phyloP scores from a whole-genome alignment of 2,888 invertebrate species.

The Mystacides longicornis region DNA sequence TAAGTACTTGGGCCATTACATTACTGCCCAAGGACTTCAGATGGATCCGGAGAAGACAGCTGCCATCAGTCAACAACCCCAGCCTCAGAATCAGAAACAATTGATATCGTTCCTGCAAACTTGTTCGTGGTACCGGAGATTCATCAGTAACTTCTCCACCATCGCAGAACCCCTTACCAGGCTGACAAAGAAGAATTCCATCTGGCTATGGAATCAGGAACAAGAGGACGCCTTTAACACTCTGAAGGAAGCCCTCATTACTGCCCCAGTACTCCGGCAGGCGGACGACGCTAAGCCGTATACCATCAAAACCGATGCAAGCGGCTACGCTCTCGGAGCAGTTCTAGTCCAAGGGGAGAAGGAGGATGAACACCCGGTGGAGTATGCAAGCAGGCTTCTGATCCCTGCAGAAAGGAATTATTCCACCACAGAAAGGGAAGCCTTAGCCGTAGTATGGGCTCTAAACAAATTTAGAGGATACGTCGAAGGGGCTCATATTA shows the following conservation, averaged over 20 bases:
- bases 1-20: too few relatives aligned
- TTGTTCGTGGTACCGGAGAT: constrained; percentile 31
- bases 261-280: constrained; percentile 26
- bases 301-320: too few relatives aligned
- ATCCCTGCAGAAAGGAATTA: not conserved
- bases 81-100: constrained; percentile 28
- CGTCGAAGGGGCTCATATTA: not conserved
- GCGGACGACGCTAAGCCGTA: constrained; percentile 28
- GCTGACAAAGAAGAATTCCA: constrained; percentile 29
- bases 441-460: constrained; percentile 1
- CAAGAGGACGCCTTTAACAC: constrained; percentile 25
- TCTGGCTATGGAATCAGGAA: constrained; percentile 28
- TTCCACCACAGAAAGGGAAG: not conserved
- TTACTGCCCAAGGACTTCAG: not conserved
- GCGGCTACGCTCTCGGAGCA: too few relatives aligned
- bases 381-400: not conserved
- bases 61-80: constrained; percentile 19
- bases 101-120: not conserved
- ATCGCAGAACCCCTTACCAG: too few relatives aligned
- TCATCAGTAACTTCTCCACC: constrained; percentile 31
- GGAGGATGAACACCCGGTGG: not conserved
- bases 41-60: too few relatives aligned
- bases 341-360: constrained; percentile 1
- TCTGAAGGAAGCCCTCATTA: constrained; percentile 21
- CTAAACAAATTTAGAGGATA: not conserved